These are phyloP conservation scores for Etia nguti DNA, from an alignment of 2,113 vertebrate genomes.

Conservation along the genomic window DNA sequence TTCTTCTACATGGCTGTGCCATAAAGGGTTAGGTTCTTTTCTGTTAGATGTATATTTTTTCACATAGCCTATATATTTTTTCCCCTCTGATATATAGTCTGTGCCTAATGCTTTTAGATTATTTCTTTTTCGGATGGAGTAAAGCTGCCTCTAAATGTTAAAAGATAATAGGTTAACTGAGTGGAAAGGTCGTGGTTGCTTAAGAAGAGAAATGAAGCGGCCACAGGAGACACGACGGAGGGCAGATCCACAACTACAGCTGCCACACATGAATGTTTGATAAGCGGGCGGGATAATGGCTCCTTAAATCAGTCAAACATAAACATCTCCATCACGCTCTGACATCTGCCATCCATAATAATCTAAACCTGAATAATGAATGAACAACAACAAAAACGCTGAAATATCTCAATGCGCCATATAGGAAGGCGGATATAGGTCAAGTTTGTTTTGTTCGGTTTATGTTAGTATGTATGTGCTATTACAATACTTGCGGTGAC, in stretches of 20 bases:
- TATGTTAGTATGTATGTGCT: neutral
- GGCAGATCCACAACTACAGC: slow-evolving; percentile 80
- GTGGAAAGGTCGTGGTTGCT: slow-evolving; percentile 32
- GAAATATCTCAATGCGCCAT: neutral
- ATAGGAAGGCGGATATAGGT: neutral
- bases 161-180: slow-evolving; percentile 28
- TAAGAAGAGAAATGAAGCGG: slow-evolving; percentile 27
- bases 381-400: slow-evolving; percentile 27
- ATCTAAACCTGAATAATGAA: slow-evolving; percentile 84
- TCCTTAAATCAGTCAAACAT: slow-evolving; percentile 84
- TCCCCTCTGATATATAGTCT: neutral
- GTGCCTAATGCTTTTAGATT: neutral
- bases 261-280: slow-evolving; percentile 96
- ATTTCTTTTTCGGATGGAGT: neutral
- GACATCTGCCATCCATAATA: slow-evolving; percentile 89
- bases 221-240: slow-evolving; percentile 44
- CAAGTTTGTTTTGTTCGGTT: neutral
- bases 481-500: neutral
- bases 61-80: neutral
- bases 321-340: slow-evolving; percentile 91
- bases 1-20: neutral
- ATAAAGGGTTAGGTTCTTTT: neutral
- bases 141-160: neutral
- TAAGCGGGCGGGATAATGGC: slow-evolving; percentile 85
- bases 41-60: neutral